phyloP scores from a whole-genome alignment of 1,140 invertebrate species.

The Hetaerina americana region DNA sequence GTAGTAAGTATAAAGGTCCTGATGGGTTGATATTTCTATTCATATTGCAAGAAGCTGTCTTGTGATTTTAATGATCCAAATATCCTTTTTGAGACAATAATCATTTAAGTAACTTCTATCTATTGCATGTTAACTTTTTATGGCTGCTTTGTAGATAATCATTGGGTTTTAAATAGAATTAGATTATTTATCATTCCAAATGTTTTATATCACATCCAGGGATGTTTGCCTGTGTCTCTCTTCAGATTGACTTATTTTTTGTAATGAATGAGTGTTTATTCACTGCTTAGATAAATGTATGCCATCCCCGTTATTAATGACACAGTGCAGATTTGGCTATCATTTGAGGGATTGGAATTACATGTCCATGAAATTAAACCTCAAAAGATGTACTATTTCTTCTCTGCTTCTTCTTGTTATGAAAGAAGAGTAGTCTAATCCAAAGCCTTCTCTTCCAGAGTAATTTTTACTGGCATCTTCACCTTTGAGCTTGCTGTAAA shows the following conservation, averaged over 20 bases:
- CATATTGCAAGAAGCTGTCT: not conserved
- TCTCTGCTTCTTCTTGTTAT: not conserved
- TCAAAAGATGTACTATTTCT: not conserved
- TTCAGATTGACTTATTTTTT: not conserved
- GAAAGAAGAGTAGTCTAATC: not conserved
- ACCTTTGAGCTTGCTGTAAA: slow-evolving; percentile 97
- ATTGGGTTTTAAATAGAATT: not conserved
- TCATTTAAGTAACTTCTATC: not conserved
- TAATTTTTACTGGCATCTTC: slow-evolving; percentile 99
- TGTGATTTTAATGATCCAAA: not conserved
- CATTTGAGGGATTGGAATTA: not conserved
- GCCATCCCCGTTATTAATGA: not conserved
- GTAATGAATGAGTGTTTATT: not conserved
- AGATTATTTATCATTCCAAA: not conserved
- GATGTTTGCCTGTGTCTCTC: not conserved
- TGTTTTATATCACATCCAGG: not conserved
- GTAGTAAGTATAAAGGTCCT: not conserved
- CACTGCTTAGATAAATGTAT: not conserved
- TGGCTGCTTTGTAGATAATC: not conserved
- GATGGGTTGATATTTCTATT: not conserved
- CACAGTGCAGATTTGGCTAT: not conserved
- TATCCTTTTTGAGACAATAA: not conserved
- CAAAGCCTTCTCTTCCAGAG: slow-evolving; percentile 53
- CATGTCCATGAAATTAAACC: not conserved
- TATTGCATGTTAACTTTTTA: not conserved